Conservation (phyloP, 2,113 vertebrate genomes). For the Tenrec ecaudatus region DNA sequence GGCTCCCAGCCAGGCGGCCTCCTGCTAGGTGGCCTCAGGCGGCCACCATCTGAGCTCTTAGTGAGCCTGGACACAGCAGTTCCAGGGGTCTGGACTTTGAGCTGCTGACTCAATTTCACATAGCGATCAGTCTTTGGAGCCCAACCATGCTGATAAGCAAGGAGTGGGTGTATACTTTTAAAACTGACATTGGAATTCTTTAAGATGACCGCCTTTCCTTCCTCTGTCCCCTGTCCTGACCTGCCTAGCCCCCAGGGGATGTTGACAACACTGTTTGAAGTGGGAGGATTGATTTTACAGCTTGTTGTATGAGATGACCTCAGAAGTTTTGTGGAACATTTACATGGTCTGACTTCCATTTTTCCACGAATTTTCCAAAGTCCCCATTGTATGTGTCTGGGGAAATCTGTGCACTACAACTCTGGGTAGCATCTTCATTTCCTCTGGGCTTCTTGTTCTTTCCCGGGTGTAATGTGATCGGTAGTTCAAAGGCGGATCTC, state of each 20-base stretch:
- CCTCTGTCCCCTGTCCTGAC: neutral
- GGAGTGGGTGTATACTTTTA: neutral
- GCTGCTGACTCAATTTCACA: neutral
- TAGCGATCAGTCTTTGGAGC: neutral
- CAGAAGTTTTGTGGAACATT: too few species aligned
- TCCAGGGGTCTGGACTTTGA: neutral
- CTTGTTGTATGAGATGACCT: neutral
- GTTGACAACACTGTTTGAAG: constrained; percentile 26
- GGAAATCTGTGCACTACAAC: constrained; percentile 41
- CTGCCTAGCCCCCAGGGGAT: neutral
- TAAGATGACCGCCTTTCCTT: neutral
- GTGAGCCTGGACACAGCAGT: neutral
- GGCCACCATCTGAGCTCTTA: neutral
- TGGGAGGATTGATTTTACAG: neutral
- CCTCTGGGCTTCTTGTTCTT: constrained; percentile 5
- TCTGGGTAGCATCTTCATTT: constrained; percentile 35
- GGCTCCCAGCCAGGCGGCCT: neutral
- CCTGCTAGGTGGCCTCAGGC: too few species aligned
- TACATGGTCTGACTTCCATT: too few species aligned
- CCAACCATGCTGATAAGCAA: too few species aligned
- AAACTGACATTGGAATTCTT: constrained; percentile 13
- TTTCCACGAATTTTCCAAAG: too few species aligned
- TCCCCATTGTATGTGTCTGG: neutral
- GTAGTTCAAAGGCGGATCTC: constrained; percentile 65
- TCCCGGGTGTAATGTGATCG: constrained; percentile 45